A percentile compares a stretch with the other conserved stretches of the same genome.
Conservation (phyloP, 2,888 invertebrate genomes). For the Nebria brevicollis region DNA sequence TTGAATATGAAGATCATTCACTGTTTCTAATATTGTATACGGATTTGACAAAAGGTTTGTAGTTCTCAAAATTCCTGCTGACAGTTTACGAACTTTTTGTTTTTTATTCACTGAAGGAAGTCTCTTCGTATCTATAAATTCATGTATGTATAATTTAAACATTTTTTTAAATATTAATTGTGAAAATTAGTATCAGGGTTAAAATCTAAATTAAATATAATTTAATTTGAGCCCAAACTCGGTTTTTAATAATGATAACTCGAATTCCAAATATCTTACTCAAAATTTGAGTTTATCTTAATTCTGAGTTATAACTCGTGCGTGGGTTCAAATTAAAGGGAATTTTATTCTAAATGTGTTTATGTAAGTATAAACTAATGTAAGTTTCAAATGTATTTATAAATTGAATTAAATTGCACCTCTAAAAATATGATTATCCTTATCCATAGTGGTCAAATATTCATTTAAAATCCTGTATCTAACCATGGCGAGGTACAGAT, state of each 20-base stretch:
- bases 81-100: conserved; percentile 21
- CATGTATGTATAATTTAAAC: background rate
- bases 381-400: background rate
- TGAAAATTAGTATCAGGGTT: too few species aligned
- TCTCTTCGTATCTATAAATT: background rate
- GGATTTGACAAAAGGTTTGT: conserved; percentile 49
- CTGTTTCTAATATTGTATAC: conserved; percentile 53
- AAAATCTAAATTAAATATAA: too few species aligned
- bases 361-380: background rate
- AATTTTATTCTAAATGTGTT: background rate
- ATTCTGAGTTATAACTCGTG: too few species aligned
- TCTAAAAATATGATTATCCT: conserved; percentile 43
- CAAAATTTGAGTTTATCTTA: too few species aligned
- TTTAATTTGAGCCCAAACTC: too few species aligned
- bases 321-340: too few species aligned
- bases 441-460: conserved; percentile 51
- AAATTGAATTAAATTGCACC: background rate
- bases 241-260: too few species aligned
- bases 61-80: conserved; percentile 31
- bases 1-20: conserved; percentile 54
- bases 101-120: background rate
- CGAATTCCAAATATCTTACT: too few species aligned
- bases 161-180: too few species aligned
- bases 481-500: conserved; percentile 51
- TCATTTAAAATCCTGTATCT: conserved; percentile 52